Conservation (phyloP, 2,888 invertebrate genomes). For the Unio delphinus region DNA sequence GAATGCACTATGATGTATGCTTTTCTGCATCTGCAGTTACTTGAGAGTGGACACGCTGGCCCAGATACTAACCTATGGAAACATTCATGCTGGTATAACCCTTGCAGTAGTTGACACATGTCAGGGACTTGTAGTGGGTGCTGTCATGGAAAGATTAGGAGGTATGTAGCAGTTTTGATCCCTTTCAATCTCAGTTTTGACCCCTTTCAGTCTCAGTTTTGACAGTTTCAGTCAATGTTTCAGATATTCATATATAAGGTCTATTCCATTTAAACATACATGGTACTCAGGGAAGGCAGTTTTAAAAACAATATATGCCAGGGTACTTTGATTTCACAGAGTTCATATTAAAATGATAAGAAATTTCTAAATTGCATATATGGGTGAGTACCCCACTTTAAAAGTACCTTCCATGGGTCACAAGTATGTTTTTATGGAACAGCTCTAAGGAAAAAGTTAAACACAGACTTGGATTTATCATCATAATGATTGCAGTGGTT, state of each 20-base stretch:
- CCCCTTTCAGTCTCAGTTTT: background rate
- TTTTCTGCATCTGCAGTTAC: constrained; percentile 71
- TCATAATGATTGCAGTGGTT: too few relatives aligned
- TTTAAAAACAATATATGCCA: too few relatives aligned
- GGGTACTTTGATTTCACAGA: too few relatives aligned
- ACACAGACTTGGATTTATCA: too few relatives aligned
- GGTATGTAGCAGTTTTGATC: constrained; percentile 72
- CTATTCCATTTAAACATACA: too few relatives aligned
- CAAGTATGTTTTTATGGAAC: too few relatives aligned
- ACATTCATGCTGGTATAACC: constrained; percentile 79
- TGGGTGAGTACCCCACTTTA: too few relatives aligned
- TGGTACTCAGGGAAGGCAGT: too few relatives aligned
- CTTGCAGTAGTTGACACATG: constrained; percentile 88
- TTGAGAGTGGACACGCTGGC: constrained; percentile 90
- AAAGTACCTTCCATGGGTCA: too few relatives aligned
- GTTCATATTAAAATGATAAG: too few relatives aligned
- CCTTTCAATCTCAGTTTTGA: background rate
- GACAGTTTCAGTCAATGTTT: background rate
- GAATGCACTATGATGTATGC: too few relatives aligned
- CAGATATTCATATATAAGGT: background rate
- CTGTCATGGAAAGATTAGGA: constrained; percentile 81
- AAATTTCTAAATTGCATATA: too few relatives aligned
- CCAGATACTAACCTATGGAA: constrained; percentile 87
- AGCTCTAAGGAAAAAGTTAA: background rate
- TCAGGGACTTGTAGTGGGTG: constrained; percentile 86